Evolutionary conservation across 2,888 invertebrate genomes (phyloP), one percentile per base, ranked within the genome.

Genomic region (Fabriciana adippe): DNA sequence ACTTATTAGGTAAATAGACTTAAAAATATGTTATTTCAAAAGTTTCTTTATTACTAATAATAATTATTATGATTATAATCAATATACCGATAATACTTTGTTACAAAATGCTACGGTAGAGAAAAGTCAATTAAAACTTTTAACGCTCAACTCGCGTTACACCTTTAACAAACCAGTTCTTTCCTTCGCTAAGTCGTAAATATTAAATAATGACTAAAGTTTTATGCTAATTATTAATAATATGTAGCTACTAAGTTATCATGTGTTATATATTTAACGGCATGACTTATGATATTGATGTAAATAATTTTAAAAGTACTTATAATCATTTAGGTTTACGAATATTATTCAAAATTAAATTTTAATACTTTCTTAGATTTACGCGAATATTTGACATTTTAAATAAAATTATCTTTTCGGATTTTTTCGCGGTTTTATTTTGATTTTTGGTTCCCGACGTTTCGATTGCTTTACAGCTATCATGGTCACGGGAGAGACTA

Each of bases 171-270:
- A 59, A 59, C 59, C 48, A 15, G 59, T 59, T 59, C 59, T 35
- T 21, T 31, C 55, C 31, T 45, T 47, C 55, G 21, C 54, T 55
- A 55, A 21, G 5, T 55, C 41, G 21, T 63, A 63, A 56, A 56
- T 64, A 50, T 48, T 45, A 55, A 60, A 66, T 66, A 53, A 53
- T 45, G 45, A 53, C 26, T 41, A n/a, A 59, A 41, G 53, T 48
- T 48, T 48, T 59, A 48, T 48, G 59, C 16, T 59, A 59, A 59
- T 59, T 59, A 59, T 59, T 59, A 48, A 59, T 26, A 59, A 59
- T 59, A 59, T 59, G 59, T 59, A 59, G 59, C 59, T 59, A 59
- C 48, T 48, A 59, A 16, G 59, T 59, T 59, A 59, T 59, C 59
- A 47, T 59, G 48, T 59, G 59, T 59, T 59, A 48, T 59, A 59